phyloP scores from a whole-genome alignment of 2,113 vertebrate genomes.

The Halcyon malimbica region DNA sequence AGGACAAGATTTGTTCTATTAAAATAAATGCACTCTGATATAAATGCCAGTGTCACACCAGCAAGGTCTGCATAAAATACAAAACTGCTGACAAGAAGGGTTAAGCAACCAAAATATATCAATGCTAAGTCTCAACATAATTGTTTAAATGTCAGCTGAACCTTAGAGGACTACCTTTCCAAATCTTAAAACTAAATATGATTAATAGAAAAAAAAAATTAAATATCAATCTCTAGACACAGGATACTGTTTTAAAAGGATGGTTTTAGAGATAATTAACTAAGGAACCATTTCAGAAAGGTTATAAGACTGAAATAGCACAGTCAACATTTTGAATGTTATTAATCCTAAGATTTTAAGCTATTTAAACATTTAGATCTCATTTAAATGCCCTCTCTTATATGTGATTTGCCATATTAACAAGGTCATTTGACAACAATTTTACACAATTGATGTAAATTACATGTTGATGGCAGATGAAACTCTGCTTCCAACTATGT shows the following conservation, averaged over 20 bases:
- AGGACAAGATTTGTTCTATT: background rate
- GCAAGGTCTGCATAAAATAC: slow-evolving; percentile 39
- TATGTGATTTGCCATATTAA: slow-evolving; percentile 36
- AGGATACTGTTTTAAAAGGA: slow-evolving; percentile 51
- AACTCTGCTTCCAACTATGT: background rate
- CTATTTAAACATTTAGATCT: slow-evolving; percentile 62
- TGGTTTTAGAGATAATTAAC: slow-evolving; percentile 61
- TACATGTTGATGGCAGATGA: background rate
- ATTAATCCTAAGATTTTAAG: slow-evolving; percentile 53
- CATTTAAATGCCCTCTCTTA: slow-evolving; percentile 39
- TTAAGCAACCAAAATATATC: slow-evolving; percentile 63
- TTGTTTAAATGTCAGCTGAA: slow-evolving; percentile 68
- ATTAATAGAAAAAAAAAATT: slow-evolving; percentile 44
- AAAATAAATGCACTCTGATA: slow-evolving; percentile 13
- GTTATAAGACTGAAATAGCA: slow-evolving; percentile 56
- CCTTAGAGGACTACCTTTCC: slow-evolving; percentile 59
- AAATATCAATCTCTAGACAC: slow-evolving; percentile 65
- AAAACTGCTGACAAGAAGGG: slow-evolving; percentile 63
- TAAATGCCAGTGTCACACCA: slow-evolving; percentile 40
- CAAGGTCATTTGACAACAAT: slow-evolving; percentile 26
- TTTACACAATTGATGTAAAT: slow-evolving; percentile 30
- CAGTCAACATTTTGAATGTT: slow-evolving; percentile 63
- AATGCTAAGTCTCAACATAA: slow-evolving; percentile 55
- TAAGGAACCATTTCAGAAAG: slow-evolving; percentile 60
- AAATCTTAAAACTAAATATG: slow-evolving; percentile 66